Percentiles rank a stretch among this genome's conserved stretches.
These are phyloP conservation scores for Macrochelys suwanniensis DNA, from an alignment of 2,797 vertebrate species.

Conservation along the genomic window DNA sequence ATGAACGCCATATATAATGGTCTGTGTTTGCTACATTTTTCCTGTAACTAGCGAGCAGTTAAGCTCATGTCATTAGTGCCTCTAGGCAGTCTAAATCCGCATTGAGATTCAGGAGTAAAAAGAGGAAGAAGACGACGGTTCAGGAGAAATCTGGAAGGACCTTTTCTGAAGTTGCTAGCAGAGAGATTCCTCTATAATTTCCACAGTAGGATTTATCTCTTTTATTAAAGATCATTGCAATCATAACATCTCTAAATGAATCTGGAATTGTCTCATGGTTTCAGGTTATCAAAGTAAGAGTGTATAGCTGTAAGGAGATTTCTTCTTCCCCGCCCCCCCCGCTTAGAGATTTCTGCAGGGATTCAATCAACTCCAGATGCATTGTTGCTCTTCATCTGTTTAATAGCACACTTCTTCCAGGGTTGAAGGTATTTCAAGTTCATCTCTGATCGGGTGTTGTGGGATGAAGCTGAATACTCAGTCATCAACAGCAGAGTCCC, in stretches of 20 bases:
- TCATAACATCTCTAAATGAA: not conserved
- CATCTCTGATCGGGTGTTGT: too few species aligned
- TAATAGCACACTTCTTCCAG: conserved; percentile 33
- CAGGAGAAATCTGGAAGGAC: not conserved
- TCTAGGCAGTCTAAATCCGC: not conserved
- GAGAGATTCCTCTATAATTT: not conserved
- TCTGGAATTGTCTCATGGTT: not conserved
- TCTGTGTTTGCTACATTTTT: not conserved
- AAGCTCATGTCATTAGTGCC: not conserved
- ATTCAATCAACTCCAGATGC: conserved; percentile 74
- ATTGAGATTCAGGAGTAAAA: not conserved
- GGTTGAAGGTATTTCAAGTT: too few species aligned
- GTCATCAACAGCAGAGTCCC: too few species aligned
- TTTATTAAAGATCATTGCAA: not conserved
- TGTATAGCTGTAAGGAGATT: conserved; percentile 47
- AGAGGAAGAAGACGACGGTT: too few species aligned
- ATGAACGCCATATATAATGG: too few species aligned
- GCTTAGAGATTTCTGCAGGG: conserved; percentile 69
- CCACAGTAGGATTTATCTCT: not conserved
- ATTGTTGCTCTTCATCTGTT: conserved; percentile 74
- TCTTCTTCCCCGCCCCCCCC: conserved; percentile 34
- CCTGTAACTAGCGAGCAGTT: not conserved
- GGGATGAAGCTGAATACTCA: too few species aligned
- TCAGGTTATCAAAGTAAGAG: conserved; percentile 6
- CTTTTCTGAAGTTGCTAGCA: not conserved